Conservation (phyloP, 2,113 vertebrate species). For the Paramormyrops kingsleyae region DNA sequence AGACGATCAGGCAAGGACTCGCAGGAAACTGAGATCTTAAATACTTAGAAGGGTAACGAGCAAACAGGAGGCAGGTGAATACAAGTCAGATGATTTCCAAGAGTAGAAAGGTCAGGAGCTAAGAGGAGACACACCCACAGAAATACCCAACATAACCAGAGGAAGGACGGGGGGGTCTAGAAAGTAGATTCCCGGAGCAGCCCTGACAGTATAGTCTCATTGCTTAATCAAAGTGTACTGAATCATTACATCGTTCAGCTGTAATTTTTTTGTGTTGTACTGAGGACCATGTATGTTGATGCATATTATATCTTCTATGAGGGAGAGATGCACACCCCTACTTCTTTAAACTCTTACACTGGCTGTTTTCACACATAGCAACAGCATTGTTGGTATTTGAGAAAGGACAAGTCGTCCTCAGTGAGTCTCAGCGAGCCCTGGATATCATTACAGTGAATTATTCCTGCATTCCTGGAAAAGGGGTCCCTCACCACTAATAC, state of each 20-base stretch:
- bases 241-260: not conserved
- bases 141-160: not conserved
- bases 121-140: not conserved
- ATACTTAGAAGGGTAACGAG: not conserved
- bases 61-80: not conserved
- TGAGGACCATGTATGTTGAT: not conserved
- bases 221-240: not conserved
- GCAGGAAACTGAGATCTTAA: not conserved
- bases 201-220: not conserved
- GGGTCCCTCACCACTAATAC: not conserved
- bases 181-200: not conserved
- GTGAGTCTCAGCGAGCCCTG: not conserved
- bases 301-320: not conserved
- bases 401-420: not conserved
- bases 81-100: not conserved
- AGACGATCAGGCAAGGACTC: not conserved
- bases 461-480: slow-evolving; percentile 15
- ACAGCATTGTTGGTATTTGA: not conserved
- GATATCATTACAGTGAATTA: slow-evolving; percentile 17
- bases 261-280: not conserved
- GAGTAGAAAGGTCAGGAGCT: not conserved
- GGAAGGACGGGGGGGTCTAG: not conserved
- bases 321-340: not conserved
- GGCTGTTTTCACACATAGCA: not conserved
- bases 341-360: not conserved